Evolutionary conservation across 1,140 invertebrate species (phyloP).

Genomic region (Ostrea denselamellosa): DNA sequence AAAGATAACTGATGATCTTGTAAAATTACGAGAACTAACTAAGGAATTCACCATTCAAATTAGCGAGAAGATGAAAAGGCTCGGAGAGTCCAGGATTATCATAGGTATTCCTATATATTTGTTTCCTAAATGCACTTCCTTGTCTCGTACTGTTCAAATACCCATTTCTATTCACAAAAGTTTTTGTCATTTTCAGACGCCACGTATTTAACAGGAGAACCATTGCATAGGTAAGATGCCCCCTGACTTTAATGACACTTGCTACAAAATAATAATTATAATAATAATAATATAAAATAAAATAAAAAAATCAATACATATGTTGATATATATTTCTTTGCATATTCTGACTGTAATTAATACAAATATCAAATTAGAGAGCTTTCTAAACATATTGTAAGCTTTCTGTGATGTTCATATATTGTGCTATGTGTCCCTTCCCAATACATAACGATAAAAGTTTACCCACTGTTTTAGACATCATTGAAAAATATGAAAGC

Average conservation of each 20-base stretch:
- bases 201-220: background rate
- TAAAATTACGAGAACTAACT: background rate
- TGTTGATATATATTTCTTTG: background rate
- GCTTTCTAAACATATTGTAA: no score
- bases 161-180: no score
- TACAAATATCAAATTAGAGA: no score
- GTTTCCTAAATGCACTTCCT: background rate
- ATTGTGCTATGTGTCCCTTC: no score
- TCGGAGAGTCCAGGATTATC: background rate
- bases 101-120: background rate
- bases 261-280: background rate
- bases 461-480: no score
- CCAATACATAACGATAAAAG: no score
- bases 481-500: no score
- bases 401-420: no score
- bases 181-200: background rate
- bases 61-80: slow-evolving; percentile 1
- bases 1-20: background rate
- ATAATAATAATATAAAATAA: background rate
- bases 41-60: slow-evolving; percentile 4
- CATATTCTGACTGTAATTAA: no score
- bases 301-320: background rate
- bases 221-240: background rate
- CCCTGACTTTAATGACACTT: background rate
- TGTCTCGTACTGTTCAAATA: background rate